Evolutionary conservation across 2,888 invertebrate species (phyloP).

Genomic region (Xylota sylvarum): DNA sequence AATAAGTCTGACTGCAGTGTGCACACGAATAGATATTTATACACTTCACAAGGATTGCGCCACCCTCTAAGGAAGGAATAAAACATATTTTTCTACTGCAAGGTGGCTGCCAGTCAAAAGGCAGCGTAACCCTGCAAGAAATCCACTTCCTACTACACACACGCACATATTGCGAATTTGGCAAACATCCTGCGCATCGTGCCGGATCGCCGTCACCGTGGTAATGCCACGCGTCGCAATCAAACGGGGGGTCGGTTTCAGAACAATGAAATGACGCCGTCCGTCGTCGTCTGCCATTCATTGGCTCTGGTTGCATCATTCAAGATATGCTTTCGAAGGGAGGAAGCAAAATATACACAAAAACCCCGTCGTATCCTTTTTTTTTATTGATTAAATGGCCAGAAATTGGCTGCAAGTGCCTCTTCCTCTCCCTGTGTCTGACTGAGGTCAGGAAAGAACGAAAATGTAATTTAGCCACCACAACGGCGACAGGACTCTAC

Average conservation of each 20-base stretch:
- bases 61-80: background rate
- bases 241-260: conserved; percentile 30
- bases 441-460: conserved; percentile 35
- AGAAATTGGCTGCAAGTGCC: conserved; percentile 72
- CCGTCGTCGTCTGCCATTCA: conserved; percentile 45
- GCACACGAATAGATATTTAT: background rate
- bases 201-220: conserved; percentile 43
- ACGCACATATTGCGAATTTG: conserved; percentile 67
- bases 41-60: background rate
- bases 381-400: conserved; percentile 72
- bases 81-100: conserved; percentile 27
- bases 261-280: conserved; percentile 53
- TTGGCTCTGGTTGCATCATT: conserved; percentile 37
- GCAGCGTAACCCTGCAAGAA: conserved; percentile 12
- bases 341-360: conserved; percentile 16
- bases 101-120: conserved; percentile 68
- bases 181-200: conserved; percentile 63
- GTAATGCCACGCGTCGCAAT: conserved; percentile 66
- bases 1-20: conserved; percentile 54
- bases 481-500: conserved; percentile 31
- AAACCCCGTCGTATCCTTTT: conserved; percentile 41
- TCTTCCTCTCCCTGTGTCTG: conserved; percentile 12
- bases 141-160: conserved; percentile 50
- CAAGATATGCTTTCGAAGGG: conserved; percentile 14
- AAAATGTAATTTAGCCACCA: conserved; percentile 58